Percentiles rank a stretch among this genome's conserved stretches.
These are phyloP conservation scores for Oreochromis aureus DNA, from an alignment of 2,113 vertebrate genomes.

Conservation along the genomic window DNA sequence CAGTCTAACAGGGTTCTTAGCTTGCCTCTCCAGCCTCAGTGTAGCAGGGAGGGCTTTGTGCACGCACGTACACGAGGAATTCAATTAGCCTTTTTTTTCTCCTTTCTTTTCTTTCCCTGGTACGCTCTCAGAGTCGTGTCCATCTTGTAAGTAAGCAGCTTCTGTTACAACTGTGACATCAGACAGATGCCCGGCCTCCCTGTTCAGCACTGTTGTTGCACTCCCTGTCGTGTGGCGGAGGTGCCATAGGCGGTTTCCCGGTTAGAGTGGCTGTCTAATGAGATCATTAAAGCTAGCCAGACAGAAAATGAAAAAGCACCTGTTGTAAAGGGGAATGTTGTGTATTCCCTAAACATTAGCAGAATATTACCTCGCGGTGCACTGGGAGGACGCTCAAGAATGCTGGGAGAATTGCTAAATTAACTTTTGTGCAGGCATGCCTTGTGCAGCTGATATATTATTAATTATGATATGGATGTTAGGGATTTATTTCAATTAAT, in stretches of 20 bases:
- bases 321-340: slow-evolving; percentile 47
- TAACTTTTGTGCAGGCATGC: slow-evolving; percentile 33
- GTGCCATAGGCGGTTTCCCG: slow-evolving; percentile 19
- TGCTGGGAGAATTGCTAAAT: slow-evolving; percentile 31
- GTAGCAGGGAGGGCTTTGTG: not conserved
- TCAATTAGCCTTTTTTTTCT: slow-evolving; percentile 35
- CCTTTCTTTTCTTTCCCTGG: not conserved
- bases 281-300: slow-evolving; percentile 64
- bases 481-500: slow-evolving; percentile 50
- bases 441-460: slow-evolving; percentile 28
- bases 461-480: slow-evolving; percentile 34
- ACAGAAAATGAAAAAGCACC: slow-evolving; percentile 68
- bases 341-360: slow-evolving; percentile 55
- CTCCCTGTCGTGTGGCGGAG: slow-evolving; percentile 18
- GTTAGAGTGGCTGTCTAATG: slow-evolving; percentile 58
- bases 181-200: slow-evolving; percentile 14
- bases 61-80: slow-evolving; percentile 15
- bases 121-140: not conserved
- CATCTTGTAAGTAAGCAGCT: slow-evolving; percentile 30
- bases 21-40: slow-evolving; percentile 1
- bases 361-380: slow-evolving; percentile 17
- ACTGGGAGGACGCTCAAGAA: not conserved
- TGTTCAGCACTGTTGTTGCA: not conserved
- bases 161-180: slow-evolving; percentile 31
- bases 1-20: slow-evolving; percentile 6